Conservation (phyloP, 2,888 invertebrate genomes). For the Galerucella calmariensis region DNA sequence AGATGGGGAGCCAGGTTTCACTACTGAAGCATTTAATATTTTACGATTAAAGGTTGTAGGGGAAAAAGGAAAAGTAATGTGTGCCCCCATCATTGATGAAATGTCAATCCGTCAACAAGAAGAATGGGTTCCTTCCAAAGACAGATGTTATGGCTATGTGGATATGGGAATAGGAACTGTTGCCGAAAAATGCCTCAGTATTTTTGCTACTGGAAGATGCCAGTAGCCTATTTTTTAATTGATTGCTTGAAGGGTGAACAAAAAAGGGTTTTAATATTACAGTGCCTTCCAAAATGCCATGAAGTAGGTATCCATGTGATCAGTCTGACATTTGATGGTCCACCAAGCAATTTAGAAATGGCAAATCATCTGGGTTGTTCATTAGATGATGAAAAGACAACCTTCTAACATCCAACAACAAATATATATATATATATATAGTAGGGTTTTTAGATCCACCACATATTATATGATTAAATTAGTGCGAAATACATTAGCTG, state of each 20-base stretch:
- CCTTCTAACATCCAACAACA: constrained; percentile 23
- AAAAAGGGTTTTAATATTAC: background rate
- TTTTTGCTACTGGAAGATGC: constrained; percentile 3
- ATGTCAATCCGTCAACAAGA: background rate
- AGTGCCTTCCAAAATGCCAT: constrained; percentile 16
- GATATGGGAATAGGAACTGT: too few species aligned
- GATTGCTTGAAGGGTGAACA: background rate
- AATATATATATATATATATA: constrained; percentile 4
- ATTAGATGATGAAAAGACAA: constrained; percentile 10
- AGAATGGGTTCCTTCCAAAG: too few species aligned
- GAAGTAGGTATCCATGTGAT: constrained; percentile 16
- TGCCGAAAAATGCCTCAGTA: background rate
- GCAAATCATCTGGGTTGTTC: constrained; percentile 26
- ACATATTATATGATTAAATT: background rate
- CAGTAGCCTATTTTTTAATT: background rate
- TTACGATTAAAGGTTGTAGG: background rate
- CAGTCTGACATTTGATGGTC: constrained; percentile 25
- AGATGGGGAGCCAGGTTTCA: too few species aligned
- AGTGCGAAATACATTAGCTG: background rate
- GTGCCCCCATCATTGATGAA: constrained; percentile 2
- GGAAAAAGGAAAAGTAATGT: background rate
- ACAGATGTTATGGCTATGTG: too few species aligned
- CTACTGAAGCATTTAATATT: too few species aligned
- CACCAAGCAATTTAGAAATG: constrained; percentile 19
- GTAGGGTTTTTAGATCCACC: background rate